Conservation (phyloP, 2,888 invertebrate species). For the Thyatira batis region DNA sequence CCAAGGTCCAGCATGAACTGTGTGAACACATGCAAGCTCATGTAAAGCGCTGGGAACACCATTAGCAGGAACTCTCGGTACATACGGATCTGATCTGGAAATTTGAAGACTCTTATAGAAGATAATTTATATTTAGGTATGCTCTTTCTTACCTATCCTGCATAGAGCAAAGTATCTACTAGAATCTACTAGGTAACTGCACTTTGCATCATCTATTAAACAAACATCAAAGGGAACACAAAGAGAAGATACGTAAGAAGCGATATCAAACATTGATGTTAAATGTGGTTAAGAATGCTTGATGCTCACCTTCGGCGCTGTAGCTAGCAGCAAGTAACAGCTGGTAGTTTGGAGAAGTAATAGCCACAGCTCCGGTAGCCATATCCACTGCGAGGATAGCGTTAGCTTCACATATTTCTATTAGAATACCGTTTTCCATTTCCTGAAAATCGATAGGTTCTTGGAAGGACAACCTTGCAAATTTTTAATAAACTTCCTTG, state of each 20-base stretch:
- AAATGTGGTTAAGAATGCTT: neutral
- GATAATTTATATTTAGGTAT: neutral
- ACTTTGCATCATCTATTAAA: too few species aligned
- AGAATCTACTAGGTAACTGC: too few species aligned
- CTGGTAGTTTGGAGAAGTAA: constrained; percentile 48
- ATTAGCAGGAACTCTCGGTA: constrained; percentile 80
- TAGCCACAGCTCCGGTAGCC: constrained; percentile 50
- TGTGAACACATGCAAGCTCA: constrained; percentile 80
- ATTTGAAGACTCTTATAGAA: too few species aligned
- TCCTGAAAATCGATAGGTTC: constrained; percentile 37
- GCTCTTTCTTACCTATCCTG: too few species aligned
- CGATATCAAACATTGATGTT: too few species aligned
- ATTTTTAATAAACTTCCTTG: too few species aligned
- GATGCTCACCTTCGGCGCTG: constrained; percentile 46
- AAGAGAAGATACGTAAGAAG: too few species aligned
- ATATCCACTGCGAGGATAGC: constrained; percentile 48
- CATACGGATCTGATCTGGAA: constrained; percentile 81
- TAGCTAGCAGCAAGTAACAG: constrained; percentile 61
- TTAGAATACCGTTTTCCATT: constrained; percentile 50
- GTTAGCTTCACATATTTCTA: constrained; percentile 63
- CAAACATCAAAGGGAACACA: too few species aligned
- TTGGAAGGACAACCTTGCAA: too few species aligned
- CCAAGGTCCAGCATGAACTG: constrained; percentile 82
- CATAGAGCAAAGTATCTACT: too few species aligned
- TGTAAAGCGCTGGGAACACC: constrained; percentile 81